Evolutionary conservation across 2,113 vertebrate species (phyloP).

Genomic region (Ophiodon elongatus): DNA sequence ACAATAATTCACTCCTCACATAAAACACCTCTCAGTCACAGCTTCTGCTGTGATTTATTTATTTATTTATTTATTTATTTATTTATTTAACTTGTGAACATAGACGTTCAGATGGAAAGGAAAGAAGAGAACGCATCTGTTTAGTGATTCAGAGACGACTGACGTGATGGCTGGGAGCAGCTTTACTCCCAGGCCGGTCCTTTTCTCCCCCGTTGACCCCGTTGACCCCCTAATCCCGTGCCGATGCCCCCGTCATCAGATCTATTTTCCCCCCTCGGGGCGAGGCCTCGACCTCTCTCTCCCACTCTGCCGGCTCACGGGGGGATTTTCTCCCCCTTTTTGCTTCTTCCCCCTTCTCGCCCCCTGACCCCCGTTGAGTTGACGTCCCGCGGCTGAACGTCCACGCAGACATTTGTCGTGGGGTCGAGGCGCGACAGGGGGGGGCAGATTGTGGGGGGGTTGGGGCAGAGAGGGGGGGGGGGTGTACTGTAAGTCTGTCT

Average conservation of each 20-base stretch:
- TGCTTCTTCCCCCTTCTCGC: constrained; percentile 38
- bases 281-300: constrained; percentile 8
- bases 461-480: too few species aligned
- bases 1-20: background rate
- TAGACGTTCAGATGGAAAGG: background rate
- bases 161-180: constrained; percentile 13
- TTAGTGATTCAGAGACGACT: background rate
- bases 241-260: constrained; percentile 45
- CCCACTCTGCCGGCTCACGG: constrained; percentile 41
- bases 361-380: constrained; percentile 20
- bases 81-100: background rate
- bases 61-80: too few species aligned
- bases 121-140: too few species aligned
- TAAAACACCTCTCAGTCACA: background rate
- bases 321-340: constrained; percentile 51
- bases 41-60: background rate
- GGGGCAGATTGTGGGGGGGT: too few species aligned
- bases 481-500: constrained; percentile 28
- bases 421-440: constrained; percentile 13
- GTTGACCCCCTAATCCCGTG: constrained; percentile 34
- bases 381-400: constrained; percentile 3
- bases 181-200: constrained; percentile 14
- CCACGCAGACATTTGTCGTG: constrained; percentile 12
- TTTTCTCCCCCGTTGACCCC: constrained; percentile 21
- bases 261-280: constrained; percentile 30